Percentiles rank a stretch among this genome's conserved stretches.
These are phyloP conservation scores for Zele albiditarsus DNA, from an alignment of 2,888 invertebrate genomes.

Conservation along the genomic window DNA sequence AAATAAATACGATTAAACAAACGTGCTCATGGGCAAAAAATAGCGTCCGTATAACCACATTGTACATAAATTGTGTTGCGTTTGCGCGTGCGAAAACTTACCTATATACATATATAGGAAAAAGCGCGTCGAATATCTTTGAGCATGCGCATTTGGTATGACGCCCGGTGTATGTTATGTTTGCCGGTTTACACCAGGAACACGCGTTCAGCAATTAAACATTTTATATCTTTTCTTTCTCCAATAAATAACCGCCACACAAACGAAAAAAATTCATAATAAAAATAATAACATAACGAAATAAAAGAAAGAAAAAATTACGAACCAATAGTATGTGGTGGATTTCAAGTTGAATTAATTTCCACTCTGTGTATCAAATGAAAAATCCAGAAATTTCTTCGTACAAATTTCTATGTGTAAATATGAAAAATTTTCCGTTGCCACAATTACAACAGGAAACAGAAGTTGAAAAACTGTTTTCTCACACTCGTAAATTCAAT, in stretches of 20 bases:
- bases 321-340: neutral
- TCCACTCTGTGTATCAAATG: neutral
- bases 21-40: constrained; percentile 27
- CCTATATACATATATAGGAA: neutral
- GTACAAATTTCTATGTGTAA: neutral
- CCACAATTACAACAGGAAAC: neutral
- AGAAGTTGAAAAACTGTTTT: neutral
- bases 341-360: neutral
- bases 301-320: neutral
- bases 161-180: constrained; percentile 36
- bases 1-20: neutral
- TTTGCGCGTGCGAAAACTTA: constrained; percentile 42
- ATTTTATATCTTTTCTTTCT: neutral
- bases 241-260: neutral
- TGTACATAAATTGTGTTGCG: constrained; percentile 12
- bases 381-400: neutral
- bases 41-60: constrained; percentile 20
- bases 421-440: neutral
- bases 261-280: neutral
- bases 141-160: constrained; percentile 48
- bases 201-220: constrained; percentile 19
- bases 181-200: constrained; percentile 15
- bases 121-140: constrained; percentile 40
- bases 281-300: neutral
- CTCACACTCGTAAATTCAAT: neutral